Evolutionary conservation across 2,113 vertebrate species (phyloP).

Genomic region (Entelurus aequoreus): DNA sequence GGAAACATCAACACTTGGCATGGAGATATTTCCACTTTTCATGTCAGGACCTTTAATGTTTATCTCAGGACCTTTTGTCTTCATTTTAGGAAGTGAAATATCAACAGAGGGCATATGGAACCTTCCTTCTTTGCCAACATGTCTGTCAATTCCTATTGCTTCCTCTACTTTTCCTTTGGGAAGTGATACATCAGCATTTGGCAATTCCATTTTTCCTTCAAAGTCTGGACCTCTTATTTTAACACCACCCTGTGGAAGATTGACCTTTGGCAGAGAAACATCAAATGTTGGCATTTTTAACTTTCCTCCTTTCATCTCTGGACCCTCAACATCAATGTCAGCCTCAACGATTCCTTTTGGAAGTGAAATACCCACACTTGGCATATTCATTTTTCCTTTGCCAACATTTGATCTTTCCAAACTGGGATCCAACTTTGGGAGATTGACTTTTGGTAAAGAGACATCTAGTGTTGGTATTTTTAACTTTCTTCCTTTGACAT

Average conservation of each 20-base stretch:
- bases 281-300: conserved; percentile 33
- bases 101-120: too few relatives aligned
- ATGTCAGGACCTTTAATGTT: conserved; percentile 20
- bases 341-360: conserved; percentile 27
- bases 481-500: too few relatives aligned
- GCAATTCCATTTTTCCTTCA: conserved; percentile 36
- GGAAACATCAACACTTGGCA: conserved; percentile 34
- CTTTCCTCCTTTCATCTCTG: conserved; percentile 20
- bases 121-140: too few relatives aligned
- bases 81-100: neutral
- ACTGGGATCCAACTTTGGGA: too few relatives aligned
- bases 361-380: conserved; percentile 35
- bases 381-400: conserved; percentile 18
- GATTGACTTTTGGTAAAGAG: too few relatives aligned
- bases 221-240: conserved; percentile 20
- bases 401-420: too few relatives aligned
- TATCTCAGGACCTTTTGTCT: conserved; percentile 17
- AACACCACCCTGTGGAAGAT: conserved; percentile 32
- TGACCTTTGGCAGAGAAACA: conserved; percentile 38
- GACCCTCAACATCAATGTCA: conserved; percentile 20
- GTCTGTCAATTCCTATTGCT: too few relatives aligned
- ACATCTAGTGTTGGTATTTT: too few relatives aligned
- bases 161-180: too few relatives aligned
- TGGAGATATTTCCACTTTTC: conserved; percentile 38
- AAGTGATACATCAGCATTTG: neutral